Percentiles rank a stretch among this genome's conserved stretches.
These are phyloP conservation scores for Sphaeridia pumilis DNA, from an alignment of 2,888 invertebrate genomes.

Conservation along the genomic window DNA sequence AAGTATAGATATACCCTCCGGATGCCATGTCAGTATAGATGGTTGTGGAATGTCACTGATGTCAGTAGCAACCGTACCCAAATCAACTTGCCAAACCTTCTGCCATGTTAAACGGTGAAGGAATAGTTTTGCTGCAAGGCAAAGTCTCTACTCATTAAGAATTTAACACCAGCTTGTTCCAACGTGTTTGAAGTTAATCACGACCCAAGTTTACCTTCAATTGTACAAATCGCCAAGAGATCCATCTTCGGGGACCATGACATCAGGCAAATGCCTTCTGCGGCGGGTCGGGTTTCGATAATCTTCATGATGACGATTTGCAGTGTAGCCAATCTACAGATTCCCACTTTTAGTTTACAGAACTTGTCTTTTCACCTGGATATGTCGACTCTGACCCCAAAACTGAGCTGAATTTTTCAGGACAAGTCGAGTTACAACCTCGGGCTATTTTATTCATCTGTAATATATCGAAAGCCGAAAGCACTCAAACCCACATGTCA, in stretches of 20 bases:
- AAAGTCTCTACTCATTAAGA: not conserved
- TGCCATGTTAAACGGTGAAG: slow-evolving; percentile 87
- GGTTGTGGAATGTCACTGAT: slow-evolving; percentile 38
- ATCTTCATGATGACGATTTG: slow-evolving; percentile 58
- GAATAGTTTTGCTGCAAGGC: slow-evolving; percentile 69
- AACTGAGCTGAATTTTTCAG: too few species aligned
- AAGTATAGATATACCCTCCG: slow-evolving; percentile 79
- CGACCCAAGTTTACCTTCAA: too few species aligned
- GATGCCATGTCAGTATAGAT: slow-evolving; percentile 76
- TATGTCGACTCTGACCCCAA: too few species aligned
- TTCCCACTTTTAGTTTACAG: too few species aligned
- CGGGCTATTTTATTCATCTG: too few species aligned
- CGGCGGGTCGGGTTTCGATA: slow-evolving; percentile 69
- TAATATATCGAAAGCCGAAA: too few species aligned
- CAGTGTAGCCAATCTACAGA: too few species aligned
- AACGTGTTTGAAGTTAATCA: too few species aligned
- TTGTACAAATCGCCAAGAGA: slow-evolving; percentile 74
- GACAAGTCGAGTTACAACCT: too few species aligned
- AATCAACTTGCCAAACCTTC: slow-evolving; percentile 76
- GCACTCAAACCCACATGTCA: too few species aligned
- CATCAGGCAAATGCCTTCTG: slow-evolving; percentile 69
- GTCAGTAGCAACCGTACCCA: too few species aligned
- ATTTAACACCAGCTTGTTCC: not conserved
- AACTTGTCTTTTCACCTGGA: too few species aligned
- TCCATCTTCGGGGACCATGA: slow-evolving; percentile 92